A percentile compares a stretch with the other conserved stretches of the same genome.
Conservation (phyloP, 1,140 invertebrate genomes). For the Heliothis subflexa region DNA sequence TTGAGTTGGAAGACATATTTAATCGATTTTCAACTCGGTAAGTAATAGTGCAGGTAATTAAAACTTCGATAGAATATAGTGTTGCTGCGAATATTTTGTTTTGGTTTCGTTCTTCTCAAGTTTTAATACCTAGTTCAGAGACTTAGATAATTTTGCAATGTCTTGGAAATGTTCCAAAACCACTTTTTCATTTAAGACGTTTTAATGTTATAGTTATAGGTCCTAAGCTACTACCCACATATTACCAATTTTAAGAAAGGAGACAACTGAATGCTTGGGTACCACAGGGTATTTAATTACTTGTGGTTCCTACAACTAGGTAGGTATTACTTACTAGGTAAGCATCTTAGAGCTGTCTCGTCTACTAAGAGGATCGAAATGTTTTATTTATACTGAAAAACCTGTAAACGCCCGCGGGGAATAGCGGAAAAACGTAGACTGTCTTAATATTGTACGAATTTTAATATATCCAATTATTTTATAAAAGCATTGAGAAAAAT, state of each 20-base stretch:
- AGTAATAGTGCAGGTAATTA: conserved; percentile 5
- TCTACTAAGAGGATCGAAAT: conserved; percentile 67
- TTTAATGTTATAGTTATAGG: too few relatives aligned
- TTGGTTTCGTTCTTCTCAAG: neutral
- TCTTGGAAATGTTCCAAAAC: too few relatives aligned
- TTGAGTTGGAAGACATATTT: conserved; percentile 33
- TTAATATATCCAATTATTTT: neutral
- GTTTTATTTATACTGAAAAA: conserved; percentile 80
- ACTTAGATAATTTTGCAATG: too few relatives aligned
- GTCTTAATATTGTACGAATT: conserved; percentile 9
- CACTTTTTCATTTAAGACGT: too few relatives aligned
- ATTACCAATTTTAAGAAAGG: neutral
- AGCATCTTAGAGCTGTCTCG: neutral
- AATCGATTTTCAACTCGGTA: conserved; percentile 40
- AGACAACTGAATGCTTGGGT: neutral
- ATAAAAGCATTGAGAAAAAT: too few relatives aligned
- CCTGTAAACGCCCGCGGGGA: conserved; percentile 36
- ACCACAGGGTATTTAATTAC: neutral
- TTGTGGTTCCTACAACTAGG: neutral
- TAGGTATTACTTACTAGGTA: too few relatives aligned
- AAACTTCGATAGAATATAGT: conserved; percentile 4
- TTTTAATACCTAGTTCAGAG: neutral
- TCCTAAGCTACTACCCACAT: too few relatives aligned
- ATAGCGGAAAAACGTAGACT: conserved; percentile 37
- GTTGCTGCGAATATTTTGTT: neutral